These are phyloP conservation scores for Cistogaster globosa DNA, from an alignment of 2,888 invertebrate species.

Conservation along the genomic window DNA sequence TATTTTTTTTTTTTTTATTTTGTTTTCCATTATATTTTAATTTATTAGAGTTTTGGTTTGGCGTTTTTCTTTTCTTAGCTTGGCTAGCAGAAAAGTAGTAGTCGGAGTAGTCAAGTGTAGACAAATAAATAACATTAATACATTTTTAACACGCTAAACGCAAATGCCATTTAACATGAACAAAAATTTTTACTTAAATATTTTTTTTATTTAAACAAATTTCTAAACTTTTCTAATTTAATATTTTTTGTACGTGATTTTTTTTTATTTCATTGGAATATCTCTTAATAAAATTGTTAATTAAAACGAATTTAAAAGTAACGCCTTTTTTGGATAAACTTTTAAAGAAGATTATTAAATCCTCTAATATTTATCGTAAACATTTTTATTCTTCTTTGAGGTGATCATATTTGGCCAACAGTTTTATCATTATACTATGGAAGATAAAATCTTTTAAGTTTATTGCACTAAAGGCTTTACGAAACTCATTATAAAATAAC, in stretches of 20 bases:
- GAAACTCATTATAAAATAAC: no score
- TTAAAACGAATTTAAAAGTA: slow-evolving; percentile 46
- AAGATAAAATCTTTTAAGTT: no score
- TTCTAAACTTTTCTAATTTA: slow-evolving; percentile 58
- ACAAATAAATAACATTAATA: slow-evolving; percentile 68
- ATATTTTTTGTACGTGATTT: not conserved
- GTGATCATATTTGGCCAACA: not conserved
- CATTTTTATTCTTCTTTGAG: not conserved
- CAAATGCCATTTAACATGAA: slow-evolving; percentile 54
- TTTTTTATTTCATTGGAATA: not conserved
- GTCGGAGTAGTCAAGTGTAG: slow-evolving; percentile 62
- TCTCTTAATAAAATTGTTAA: slow-evolving; percentile 34
- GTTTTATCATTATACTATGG: not conserved
- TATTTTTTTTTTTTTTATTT: no score
- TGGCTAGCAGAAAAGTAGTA: not conserved
- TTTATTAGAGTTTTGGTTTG: slow-evolving; percentile 16
- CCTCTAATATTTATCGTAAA: no score
- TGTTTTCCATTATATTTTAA: slow-evolving; percentile 12
- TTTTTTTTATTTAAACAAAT: slow-evolving; percentile 37
- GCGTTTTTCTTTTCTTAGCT: no score
- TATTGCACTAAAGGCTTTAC: no score
- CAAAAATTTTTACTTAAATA: slow-evolving; percentile 15
- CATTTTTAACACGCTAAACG: slow-evolving; percentile 70
- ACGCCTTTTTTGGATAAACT: slow-evolving; percentile 37
- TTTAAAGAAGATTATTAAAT: slow-evolving; percentile 30